These are phyloP conservation scores for Dipodomys ordii DNA, from an alignment of 2,113 vertebrate species.

Conservation along the genomic window DNA sequence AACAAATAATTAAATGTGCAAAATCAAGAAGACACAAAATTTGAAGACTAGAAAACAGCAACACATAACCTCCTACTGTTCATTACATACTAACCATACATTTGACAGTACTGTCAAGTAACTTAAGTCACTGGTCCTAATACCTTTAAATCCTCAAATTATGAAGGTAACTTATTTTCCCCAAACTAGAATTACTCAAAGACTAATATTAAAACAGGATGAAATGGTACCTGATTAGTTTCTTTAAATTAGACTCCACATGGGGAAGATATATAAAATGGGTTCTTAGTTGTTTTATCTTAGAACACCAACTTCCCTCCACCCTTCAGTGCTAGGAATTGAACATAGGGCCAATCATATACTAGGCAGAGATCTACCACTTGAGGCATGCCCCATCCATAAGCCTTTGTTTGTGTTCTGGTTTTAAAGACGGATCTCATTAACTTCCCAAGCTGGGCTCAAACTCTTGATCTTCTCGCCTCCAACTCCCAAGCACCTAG, in stretches of 20 bases:
- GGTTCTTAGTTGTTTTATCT: neutral
- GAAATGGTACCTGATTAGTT: neutral
- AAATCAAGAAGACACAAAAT: slow-evolving; percentile 47
- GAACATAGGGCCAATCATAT: too few relatives aligned
- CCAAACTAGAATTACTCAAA: slow-evolving; percentile 42
- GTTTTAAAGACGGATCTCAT: too few relatives aligned
- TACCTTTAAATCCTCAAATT: slow-evolving; percentile 31
- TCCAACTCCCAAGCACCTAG: neutral
- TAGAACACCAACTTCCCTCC: neutral
- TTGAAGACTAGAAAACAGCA: slow-evolving; percentile 49
- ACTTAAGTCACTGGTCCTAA: neutral
- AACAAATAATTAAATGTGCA: slow-evolving; percentile 50
- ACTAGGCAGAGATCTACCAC: too few relatives aligned
- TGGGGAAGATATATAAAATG: neutral
- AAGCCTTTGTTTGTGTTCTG: too few relatives aligned
- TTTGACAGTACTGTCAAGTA: neutral
- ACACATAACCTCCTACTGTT: slow-evolving; percentile 25
- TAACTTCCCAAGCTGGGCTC: too few relatives aligned
- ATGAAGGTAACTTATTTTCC: slow-evolving; percentile 28
- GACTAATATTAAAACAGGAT: slow-evolving; percentile 4
- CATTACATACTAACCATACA: slow-evolving; percentile 10
- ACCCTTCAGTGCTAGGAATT: too few relatives aligned
- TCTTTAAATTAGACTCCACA: slow-evolving; percentile 40
- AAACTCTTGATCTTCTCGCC: too few relatives aligned
- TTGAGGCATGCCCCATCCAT: too few relatives aligned